Conservation (phyloP, 2,797 vertebrate species). For the Spinus pinus region DNA sequence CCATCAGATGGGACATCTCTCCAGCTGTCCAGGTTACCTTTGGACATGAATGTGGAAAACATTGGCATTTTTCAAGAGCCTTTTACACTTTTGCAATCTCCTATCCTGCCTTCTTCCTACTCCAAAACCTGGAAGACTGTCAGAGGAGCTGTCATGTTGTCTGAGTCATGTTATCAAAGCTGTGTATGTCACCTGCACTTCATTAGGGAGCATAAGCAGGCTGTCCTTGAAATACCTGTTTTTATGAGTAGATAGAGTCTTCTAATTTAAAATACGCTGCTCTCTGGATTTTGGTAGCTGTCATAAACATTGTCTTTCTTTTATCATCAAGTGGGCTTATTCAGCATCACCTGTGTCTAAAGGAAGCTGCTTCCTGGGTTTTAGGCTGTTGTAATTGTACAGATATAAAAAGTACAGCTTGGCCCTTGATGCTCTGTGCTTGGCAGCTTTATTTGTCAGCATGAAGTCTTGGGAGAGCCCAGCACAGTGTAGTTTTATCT, state of each 20-base stretch:
- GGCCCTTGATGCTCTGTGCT: not conserved
- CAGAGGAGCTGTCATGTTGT: not conserved
- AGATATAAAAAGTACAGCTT: not conserved
- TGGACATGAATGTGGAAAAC: not conserved
- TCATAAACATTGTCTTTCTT: conserved; percentile 7
- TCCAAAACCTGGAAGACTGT: not conserved
- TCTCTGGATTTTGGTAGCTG: conserved; percentile 27
- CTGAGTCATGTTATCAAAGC: conserved; percentile 22
- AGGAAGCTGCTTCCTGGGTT: not conserved
- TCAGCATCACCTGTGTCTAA: not conserved
- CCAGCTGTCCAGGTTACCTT: not conserved
- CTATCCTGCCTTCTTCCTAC: not conserved
- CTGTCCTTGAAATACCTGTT: conserved; percentile 63
- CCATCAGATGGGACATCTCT: not conserved
- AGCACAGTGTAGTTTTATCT: not conserved
- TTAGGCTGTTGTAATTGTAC: not conserved
- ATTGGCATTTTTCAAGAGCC: not conserved
- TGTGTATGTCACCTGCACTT: conserved; percentile 33
- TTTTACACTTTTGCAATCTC: not conserved
- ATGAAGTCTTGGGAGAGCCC: not conserved
- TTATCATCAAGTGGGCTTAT: not conserved
- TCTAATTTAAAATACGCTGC: conserved; percentile 34
- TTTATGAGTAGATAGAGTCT: conserved; percentile 19
- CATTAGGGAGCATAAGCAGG: conserved; percentile 9
- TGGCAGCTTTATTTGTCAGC: not conserved